Percentiles rank a stretch among this genome's conserved stretches.
These are phyloP conservation scores for Cryptoprocta ferox DNA, from an alignment of 2,797 vertebrate genomes.

Conservation along the genomic window DNA sequence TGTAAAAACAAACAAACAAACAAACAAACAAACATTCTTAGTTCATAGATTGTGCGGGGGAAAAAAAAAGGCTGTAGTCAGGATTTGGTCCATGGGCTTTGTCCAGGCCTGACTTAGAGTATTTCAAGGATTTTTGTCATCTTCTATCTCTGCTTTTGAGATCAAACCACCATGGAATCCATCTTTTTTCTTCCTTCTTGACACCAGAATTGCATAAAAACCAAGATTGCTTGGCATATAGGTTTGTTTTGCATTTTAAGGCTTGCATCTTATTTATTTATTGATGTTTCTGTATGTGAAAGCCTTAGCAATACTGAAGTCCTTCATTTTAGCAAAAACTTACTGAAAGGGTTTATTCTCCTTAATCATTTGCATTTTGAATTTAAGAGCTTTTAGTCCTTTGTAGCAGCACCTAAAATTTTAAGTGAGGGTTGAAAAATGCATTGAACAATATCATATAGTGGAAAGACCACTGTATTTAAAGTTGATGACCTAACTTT, in stretches of 20 bases:
- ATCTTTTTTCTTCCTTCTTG: background rate
- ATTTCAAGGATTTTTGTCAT: background rate
- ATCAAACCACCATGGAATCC: background rate
- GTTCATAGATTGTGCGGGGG: background rate
- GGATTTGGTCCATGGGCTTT: background rate
- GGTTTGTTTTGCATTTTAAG: background rate
- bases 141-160: background rate
- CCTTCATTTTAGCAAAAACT: background rate
- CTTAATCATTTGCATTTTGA: background rate
- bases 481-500: background rate
- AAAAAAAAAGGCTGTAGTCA: background rate
- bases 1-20: background rate
- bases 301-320: background rate
- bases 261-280: background rate
- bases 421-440: background rate
- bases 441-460: background rate
- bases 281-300: background rate
- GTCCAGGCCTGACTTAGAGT: background rate
- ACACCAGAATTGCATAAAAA: background rate
- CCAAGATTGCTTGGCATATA: background rate
- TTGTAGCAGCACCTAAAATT: background rate
- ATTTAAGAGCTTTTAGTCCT: background rate
- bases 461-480: background rate
- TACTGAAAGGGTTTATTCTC: background rate
- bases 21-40: background rate